Evolutionary conservation across 2,797 vertebrate species (phyloP), one percentile per base, ranked within the genome.

Genomic region (Nannoperca obscura): DNA sequence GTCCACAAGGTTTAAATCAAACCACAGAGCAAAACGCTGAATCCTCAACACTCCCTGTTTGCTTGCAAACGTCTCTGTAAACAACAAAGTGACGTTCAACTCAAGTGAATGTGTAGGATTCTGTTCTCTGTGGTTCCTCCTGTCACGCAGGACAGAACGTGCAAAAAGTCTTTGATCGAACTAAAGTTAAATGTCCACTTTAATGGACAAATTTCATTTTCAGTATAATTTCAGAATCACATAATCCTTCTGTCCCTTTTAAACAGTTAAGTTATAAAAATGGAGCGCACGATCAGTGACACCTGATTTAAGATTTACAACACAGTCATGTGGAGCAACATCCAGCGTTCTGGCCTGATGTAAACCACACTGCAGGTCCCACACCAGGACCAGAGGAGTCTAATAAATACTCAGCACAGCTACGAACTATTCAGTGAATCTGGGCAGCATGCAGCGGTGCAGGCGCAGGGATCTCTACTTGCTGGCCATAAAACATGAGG

Each of bases 191-290:
- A 68, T 4, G 22, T 8, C 59, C 38, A 15, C 53, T 71, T 22
- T 19, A 30, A 73, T 14, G 42, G 49, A 76, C 65, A 71, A 20
- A 40, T 36, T 1, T 53, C 1, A n/a, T 49, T 12, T 24, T 38
- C 7, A 36, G 38, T n/a, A 14, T 38, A 17, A 19, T 44, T 55
- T 44, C 49, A 11, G 47, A 53, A 54, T 47, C 24, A 49, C 32
- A 50, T 53, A 47, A 61, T 59, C 13, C 12, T 61, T 66, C 62
- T 57, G 85, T 84, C 80, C 69, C 74, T 90, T 89, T 89, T 78
- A 71, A 22, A 81, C 76, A 7, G 32, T 49, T 9, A 15, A 22
- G 54, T 46, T 46, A 53, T 54, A 75, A 69, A 78, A 80, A 81
- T 6, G 47, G 60, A 70, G 53, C 52, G 74, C 14, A 55, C 53